Evolutionary conservation across 2,888 invertebrate species (phyloP), one percentile per base, ranked within the genome.

Genomic region (Ligdia adustata): DNA sequence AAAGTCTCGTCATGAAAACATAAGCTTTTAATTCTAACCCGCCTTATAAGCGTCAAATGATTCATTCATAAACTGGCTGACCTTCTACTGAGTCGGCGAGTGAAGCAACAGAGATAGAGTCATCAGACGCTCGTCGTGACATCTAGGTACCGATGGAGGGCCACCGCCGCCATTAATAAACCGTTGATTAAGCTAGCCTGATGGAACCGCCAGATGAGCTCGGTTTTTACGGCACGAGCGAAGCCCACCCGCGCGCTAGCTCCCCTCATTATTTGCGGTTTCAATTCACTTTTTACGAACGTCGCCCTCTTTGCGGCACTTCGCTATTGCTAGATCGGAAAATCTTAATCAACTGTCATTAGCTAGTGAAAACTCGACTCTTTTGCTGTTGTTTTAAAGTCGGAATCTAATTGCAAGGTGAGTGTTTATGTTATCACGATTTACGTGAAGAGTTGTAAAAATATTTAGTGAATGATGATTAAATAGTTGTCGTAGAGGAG

Each of bases 181-280:
- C 69, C 64, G 69, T 69, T 82, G 79, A 86, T 86, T 80, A 81
- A 73, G 75, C 82, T 83, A 84, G 81, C 70, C 76, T 86, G 86
- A 87, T 86, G 80, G 83, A 77, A 72, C 74, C 75, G 72, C 77
- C 71, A 87, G 88, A 88, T 88, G 88, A 87, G 79, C 64, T 82
- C 64, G 82, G 85, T 85, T 89, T 87, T 88, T 87, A 85, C 83
- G 82, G 86, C 87, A 88, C 87, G 87, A 89, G 87, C 72, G 66
- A n/a, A 69, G 87, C 69, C 89, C 90, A 87, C 88, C 88, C 90
- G 87, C 86, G 79, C 65, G 82, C 77, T 76, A 80, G 62, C 72
- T 79, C 79, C 75, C 72, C 79, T 82, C 81, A 79, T 87, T 83
- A 86, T 87, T 87, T 83, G 90, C 79, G 88, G 87, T 87, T 89